Evolutionary conservation across 2,113 vertebrate genomes (phyloP).

Genomic region (Hemicordylus capensis): DNA sequence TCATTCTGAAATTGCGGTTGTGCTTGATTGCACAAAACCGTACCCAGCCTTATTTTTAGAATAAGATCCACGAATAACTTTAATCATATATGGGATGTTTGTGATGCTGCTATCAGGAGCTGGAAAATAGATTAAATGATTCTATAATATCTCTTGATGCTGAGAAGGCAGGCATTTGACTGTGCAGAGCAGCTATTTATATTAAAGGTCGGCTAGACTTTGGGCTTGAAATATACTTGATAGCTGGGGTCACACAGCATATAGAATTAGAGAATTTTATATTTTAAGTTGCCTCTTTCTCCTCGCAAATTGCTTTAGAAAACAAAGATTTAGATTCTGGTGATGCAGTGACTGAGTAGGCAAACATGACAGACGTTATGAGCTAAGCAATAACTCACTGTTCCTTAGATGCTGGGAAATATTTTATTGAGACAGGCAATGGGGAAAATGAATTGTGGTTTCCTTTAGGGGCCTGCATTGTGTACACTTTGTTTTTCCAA

Average conservation of each 20-base stretch:
- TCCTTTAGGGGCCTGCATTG: neutral
- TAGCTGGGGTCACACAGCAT: neutral
- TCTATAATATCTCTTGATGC: neutral
- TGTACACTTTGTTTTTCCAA: constrained; percentile 45
- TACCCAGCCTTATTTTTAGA: constrained; percentile 46
- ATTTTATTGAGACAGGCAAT: constrained; percentile 18
- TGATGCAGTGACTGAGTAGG: neutral
- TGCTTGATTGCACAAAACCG: constrained; percentile 61
- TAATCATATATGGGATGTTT: constrained; percentile 36
- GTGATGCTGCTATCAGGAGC: constrained; percentile 40
- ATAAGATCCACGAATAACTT: constrained; percentile 60
- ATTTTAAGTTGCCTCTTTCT: neutral
- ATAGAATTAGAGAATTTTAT: neutral
- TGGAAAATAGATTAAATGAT: constrained; percentile 24
- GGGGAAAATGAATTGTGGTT: constrained; percentile 52
- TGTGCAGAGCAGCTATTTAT: constrained; percentile 26
- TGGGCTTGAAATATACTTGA: neutral
- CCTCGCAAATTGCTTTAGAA: neutral
- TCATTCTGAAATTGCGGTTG: constrained; percentile 51
- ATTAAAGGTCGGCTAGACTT: neutral
- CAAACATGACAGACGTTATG: constrained; percentile 4
- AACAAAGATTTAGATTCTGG: neutral
- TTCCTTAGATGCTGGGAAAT: constrained; percentile 39
- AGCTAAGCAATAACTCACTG: constrained; percentile 42
- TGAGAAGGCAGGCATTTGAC: constrained; percentile 44